These are phyloP conservation scores for Corythaixoides concolor DNA, from an alignment of 2,113 vertebrate genomes.

Conservation along the genomic window DNA sequence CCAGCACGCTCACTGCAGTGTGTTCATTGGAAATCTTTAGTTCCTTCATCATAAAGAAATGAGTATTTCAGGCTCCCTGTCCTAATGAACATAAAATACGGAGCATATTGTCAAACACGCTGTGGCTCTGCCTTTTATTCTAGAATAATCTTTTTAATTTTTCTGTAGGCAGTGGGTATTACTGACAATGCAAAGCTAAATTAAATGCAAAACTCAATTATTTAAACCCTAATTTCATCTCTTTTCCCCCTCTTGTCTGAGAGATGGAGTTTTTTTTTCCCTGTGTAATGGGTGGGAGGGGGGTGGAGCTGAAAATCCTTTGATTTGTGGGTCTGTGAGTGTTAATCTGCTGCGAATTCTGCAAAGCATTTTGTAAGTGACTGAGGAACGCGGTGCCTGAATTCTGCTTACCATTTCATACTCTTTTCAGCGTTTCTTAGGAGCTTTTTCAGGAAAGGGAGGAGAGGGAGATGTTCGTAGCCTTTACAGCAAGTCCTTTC, in stretches of 20 bases:
- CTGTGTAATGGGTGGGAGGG: neutral
- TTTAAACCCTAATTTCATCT: conserved; percentile 9
- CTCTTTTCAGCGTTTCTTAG: neutral
- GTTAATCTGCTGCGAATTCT: conserved; percentile 9
- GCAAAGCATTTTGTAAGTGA: neutral
- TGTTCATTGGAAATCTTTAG: conserved; percentile 54
- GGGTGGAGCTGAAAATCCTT: neutral
- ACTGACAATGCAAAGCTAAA: neutral
- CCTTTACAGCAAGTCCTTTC: neutral
- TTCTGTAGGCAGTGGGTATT: neutral
- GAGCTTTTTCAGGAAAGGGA: neutral
- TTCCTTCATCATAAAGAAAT: conserved; percentile 52
- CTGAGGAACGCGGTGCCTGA: neutral
- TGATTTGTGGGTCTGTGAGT: neutral
- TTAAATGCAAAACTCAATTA: neutral
- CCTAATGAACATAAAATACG: conserved; percentile 46
- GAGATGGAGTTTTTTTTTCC: neutral
- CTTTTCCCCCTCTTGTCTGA: neutral
- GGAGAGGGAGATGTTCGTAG: neutral
- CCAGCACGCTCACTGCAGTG: neutral
- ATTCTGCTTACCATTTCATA: neutral
- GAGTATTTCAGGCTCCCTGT: conserved; percentile 30
- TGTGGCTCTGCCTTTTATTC: conserved; percentile 13
- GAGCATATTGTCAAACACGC: neutral
- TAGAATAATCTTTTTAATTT: neutral